Conservation (phyloP, 92 coral and sea anemone species). For the Muricea muricata region DNA sequence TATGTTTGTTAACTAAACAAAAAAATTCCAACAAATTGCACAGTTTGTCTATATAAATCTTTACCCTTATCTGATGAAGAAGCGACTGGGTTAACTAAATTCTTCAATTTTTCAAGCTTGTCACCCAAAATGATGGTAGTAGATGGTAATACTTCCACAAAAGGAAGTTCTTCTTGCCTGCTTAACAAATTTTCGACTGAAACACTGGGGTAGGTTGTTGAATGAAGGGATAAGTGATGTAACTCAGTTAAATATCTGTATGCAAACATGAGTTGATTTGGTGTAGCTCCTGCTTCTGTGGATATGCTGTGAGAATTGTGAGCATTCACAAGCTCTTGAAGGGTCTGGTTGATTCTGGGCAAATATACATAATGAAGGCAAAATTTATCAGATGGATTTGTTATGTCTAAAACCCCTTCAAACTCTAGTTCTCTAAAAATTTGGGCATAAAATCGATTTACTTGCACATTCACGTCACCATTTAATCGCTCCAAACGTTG, state of each 20-base stretch:
- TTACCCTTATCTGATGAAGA: conserved; percentile 37
- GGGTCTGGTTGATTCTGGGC: conserved; percentile 53
- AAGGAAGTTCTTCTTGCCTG: conserved; percentile 50
- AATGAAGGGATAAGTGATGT: conserved; percentile 29
- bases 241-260: conserved; percentile 10
- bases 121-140: conserved; percentile 18
- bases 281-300: conserved; percentile 44
- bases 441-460: conserved; percentile 26
- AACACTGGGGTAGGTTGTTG: conserved; percentile 14
- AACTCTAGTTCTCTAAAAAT: conserved; percentile 50
- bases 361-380: conserved; percentile 66
- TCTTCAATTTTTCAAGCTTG: conserved; percentile 44
- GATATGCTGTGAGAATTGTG: conserved; percentile 68
- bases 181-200: too few relatives aligned
- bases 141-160: conserved; percentile 57
- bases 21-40: conserved; percentile 48
- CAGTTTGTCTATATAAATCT: conserved; percentile 48
- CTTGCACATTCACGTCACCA: conserved; percentile 63
- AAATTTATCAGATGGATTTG: conserved; percentile 63
- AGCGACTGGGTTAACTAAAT: conserved; percentile 55
- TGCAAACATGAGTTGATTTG: conserved; percentile 33
- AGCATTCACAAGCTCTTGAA: conserved; percentile 58
- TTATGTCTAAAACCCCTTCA: conserved; percentile 46
- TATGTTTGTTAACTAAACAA: neutral
- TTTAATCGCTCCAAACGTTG: conserved; percentile 68